Evolutionary conservation across 2,797 vertebrate genomes (phyloP).

Genomic region (Acridotheres tristis): DNA sequence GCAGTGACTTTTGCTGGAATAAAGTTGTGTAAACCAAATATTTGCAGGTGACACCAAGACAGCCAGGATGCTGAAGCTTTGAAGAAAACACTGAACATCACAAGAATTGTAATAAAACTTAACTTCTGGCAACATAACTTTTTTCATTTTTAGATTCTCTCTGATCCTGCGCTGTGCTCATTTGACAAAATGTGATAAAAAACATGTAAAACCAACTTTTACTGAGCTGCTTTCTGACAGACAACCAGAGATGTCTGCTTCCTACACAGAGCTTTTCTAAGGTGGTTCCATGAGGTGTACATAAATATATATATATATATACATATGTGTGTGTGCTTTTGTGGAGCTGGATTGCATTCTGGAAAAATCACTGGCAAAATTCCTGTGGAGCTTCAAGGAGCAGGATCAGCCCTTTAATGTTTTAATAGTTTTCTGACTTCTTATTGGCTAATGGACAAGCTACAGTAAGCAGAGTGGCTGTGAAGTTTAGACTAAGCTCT

Average conservation of each 20-base stretch:
- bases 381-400: background rate
- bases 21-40: background rate
- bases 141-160: background rate
- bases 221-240: background rate
- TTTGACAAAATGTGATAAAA: background rate
- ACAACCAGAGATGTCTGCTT: background rate
- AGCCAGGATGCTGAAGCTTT: background rate
- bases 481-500: slow-evolving; percentile 35
- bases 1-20: background rate
- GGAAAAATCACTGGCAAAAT: slow-evolving; percentile 27
- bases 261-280: background rate
- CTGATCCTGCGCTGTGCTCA: background rate
- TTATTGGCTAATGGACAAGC: slow-evolving; percentile 42
- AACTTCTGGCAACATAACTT: background rate
- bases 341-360: background rate
- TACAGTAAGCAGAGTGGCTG: slow-evolving; percentile 41
- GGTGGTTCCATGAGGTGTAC: background rate
- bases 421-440: slow-evolving; percentile 34
- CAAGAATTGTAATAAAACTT: background rate
- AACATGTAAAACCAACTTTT: background rate
- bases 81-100: background rate
- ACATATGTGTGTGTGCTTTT: background rate
- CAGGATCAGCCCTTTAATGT: slow-evolving; percentile 10
- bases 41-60: background rate
- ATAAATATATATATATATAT: background rate